A percentile compares a stretch with the other conserved stretches of the same genome.
Evolutionary conservation across 2,888 invertebrate genomes (phyloP).

Genomic region (Phoenoteleia sp.): DNA sequence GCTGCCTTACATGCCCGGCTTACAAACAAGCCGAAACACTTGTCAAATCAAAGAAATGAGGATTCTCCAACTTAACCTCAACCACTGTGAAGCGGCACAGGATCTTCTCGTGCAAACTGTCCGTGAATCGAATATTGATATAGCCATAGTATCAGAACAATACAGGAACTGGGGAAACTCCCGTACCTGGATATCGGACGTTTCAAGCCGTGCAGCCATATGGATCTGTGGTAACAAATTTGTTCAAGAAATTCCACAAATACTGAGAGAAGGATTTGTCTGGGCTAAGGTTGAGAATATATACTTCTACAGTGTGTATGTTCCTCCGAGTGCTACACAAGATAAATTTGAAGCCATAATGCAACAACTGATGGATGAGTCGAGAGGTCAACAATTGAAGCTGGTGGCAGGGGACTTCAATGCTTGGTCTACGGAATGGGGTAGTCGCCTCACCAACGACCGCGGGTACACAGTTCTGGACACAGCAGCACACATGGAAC

Average conservation of each 20-base stretch:
- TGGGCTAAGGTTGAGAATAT: conserved; percentile 8
- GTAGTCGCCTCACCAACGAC: no score
- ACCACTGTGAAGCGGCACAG: no score
- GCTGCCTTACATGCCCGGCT: not conserved
- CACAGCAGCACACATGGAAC: no score
- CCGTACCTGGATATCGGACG: not conserved
- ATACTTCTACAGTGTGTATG: conserved; percentile 50
- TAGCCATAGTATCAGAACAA: conserved; percentile 58
- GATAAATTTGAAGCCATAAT: no score
- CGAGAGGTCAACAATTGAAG: no score
- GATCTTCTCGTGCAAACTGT: conserved; percentile 63
- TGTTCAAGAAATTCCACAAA: not conserved
- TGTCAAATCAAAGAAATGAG: no score
- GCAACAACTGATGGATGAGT: no score
- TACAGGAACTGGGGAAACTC: no score
- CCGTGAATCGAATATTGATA: conserved; percentile 40
- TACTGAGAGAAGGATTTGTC: not conserved
- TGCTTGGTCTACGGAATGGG: no score
- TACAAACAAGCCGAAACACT: not conserved
- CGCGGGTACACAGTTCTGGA: no score
- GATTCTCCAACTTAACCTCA: not conserved
- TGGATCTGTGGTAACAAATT: not conserved
- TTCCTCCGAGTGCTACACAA: no score
- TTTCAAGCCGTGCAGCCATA: not conserved
- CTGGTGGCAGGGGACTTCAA: no score